Base-by-base conservation (phyloP, 2,113 vertebrate genomes). In the Megaceryle torquata region DNA sequence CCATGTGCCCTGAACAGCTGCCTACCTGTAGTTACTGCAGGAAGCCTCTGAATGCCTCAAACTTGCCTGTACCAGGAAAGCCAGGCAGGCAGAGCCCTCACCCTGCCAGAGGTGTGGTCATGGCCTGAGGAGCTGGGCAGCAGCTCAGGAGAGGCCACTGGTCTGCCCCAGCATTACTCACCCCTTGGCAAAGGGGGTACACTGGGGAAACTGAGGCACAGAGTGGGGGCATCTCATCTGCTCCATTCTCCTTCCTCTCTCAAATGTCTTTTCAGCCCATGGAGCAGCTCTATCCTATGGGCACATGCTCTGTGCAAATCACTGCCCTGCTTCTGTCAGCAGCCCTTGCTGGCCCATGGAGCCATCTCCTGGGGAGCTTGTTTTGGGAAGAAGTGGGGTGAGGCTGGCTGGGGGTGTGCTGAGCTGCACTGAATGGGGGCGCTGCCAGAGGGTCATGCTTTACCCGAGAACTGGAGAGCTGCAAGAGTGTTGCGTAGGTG, bases 391-490 rank as follows among this genome's bases (percentile, higher is more conserved):
- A 76, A 37, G 37, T 46, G n/a, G 25, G 29, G 68, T 26, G 61
- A 86, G 53, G 85, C 78, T 46, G 88, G n/a, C 72, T 76, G 37
- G 68, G 54, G 59, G 51, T 86, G 70, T 2, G 11, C 79, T 80
- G 65, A 21, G 29, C 43, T 46, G 44, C 51, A 21, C 21, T 67
- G 21, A 2, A 3, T 0, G 22, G 50, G 91, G 69, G 4, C 7
- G 43, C 74, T 92, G 91, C 71, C 4, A 6, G 50, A 26, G 77
- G 67, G 71, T 88, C n/a, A 31, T 70, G 89, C 91, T 97, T 98
- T 97, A 98, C 98, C 98, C 97, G 94, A 96, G 97, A 97, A 92
- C 98, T 97, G 97, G 96, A 96, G 96, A 98, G 97, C 96, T 98
- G 98, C 90, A 90, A 98, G 96, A 98, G 92, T 85, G 84, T 98